Evolutionary conservation across 2,888 invertebrate genomes (phyloP).

Genomic region (Tenthredo notha): DNA sequence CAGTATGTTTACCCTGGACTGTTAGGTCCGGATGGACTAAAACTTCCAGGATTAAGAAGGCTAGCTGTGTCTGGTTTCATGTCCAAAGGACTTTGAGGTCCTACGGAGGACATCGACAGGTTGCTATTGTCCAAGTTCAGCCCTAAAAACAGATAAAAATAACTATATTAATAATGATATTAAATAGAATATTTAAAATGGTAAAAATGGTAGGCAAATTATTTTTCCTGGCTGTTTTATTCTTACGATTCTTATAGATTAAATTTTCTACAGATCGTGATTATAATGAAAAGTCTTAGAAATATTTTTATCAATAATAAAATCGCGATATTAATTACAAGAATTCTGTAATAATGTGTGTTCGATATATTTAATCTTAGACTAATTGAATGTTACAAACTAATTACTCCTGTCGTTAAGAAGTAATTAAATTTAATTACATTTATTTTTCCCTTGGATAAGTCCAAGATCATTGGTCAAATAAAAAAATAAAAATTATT

Average conservation of each 20-base stretch:
- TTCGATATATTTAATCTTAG: background rate
- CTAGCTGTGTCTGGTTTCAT: slow-evolving; percentile 94
- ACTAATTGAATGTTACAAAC: slow-evolving; percentile 13
- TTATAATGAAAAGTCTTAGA: too few relatives aligned
- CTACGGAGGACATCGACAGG: slow-evolving; percentile 85
- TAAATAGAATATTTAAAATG: background rate
- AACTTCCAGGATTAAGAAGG: slow-evolving; percentile 82
- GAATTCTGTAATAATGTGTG: background rate
- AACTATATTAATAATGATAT: background rate
- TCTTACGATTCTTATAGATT: background rate
- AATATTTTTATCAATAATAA: background rate
- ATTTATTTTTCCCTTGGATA: background rate
- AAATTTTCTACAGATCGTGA: too few relatives aligned
- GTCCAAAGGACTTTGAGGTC: slow-evolving; percentile 92
- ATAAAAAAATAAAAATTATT: slow-evolving; percentile 2
- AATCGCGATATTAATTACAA: background rate
- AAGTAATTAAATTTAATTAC: background rate
- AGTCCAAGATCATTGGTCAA: background rate
- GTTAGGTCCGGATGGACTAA: slow-evolving; percentile 82
- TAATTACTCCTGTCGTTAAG: slow-evolving; percentile 29
- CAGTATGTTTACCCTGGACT: slow-evolving; percentile 80
- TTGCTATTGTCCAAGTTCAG: slow-evolving; percentile 86
- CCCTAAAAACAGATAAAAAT: slow-evolving; percentile 81
- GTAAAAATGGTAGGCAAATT: too few relatives aligned
- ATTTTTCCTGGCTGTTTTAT: too few relatives aligned